These are phyloP conservation scores for Zaprionus kolodkinae DNA, from an alignment of 1,140 invertebrate species.

Conservation along the genomic window DNA sequence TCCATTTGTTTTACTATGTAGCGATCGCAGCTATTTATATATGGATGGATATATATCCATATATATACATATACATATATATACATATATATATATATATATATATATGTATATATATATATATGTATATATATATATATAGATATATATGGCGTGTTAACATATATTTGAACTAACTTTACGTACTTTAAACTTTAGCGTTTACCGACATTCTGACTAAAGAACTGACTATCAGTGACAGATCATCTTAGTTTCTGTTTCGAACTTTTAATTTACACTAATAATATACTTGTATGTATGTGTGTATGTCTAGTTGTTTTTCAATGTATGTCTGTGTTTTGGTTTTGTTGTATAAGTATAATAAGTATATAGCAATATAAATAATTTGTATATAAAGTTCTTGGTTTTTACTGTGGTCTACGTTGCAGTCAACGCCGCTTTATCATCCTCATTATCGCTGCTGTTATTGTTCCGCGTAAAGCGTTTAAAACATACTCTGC, in stretches of 20 bases:
- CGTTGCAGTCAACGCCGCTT: conserved; percentile 72
- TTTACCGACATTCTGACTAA: conserved; percentile 66
- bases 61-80: background rate
- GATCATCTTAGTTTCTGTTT: conserved; percentile 52
- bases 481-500: conserved; percentile 34
- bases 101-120: background rate
- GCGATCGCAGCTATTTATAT: background rate
- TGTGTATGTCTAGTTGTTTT: conserved; percentile 55
- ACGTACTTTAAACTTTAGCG: conserved; percentile 70
- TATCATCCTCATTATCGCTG: conserved; percentile 36
- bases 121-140: background rate
- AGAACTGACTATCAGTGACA: conserved; percentile 65
- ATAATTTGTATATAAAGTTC: conserved; percentile 82
- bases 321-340: conserved; percentile 57
- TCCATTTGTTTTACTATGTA: conserved; percentile 18
- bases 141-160: conserved; percentile 32
- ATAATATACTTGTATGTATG: conserved; percentile 75
- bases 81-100: conserved; percentile 19
- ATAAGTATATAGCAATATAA: conserved; percentile 82
- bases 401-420: conserved; percentile 77
- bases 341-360: conserved; percentile 77
- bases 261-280: conserved; percentile 75
- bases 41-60: too few relatives aligned
- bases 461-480: conserved; percentile 15
- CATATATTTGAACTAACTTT: conserved; percentile 63